Evolutionary conservation across 2,113 vertebrate species (phyloP).

Genomic region (Ondatra zibethicus): DNA sequence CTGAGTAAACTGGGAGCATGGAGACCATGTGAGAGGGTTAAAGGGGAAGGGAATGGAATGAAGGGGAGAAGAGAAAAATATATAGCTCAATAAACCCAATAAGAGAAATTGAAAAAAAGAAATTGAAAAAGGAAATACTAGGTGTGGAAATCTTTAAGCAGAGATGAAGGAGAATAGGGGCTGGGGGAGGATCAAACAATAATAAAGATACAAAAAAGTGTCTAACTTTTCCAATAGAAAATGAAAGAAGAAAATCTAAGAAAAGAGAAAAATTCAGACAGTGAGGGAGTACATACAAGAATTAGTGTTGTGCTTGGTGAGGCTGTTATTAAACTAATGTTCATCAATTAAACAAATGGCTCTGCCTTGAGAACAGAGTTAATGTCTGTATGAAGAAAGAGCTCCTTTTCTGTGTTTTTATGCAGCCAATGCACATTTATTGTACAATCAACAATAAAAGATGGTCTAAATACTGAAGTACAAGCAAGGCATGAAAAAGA

Average conservation of each 20-base stretch:
- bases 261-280: background rate
- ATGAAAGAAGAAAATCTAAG: background rate
- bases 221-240: background rate
- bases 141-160: no score
- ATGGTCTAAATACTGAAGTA: background rate
- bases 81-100: no score
- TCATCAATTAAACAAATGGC: constrained; percentile 7
- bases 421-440: background rate
- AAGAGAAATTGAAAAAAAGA: no score
- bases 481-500: background rate
- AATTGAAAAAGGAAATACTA: no score
- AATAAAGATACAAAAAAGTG: background rate
- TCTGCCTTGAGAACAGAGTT: background rate
- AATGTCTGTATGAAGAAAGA: background rate
- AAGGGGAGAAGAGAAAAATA: no score
- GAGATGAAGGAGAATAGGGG: no score
- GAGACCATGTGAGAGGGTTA: no score
- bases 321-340: background rate
- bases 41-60: no score
- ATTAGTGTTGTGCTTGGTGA: background rate
- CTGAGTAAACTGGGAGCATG: no score
- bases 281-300: background rate
- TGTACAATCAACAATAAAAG: background rate
- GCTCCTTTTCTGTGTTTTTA: background rate
- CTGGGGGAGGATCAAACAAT: no score